phyloP scores from a whole-genome alignment of 1,140 invertebrate genomes.

The Hylyphantes graminicola region DNA sequence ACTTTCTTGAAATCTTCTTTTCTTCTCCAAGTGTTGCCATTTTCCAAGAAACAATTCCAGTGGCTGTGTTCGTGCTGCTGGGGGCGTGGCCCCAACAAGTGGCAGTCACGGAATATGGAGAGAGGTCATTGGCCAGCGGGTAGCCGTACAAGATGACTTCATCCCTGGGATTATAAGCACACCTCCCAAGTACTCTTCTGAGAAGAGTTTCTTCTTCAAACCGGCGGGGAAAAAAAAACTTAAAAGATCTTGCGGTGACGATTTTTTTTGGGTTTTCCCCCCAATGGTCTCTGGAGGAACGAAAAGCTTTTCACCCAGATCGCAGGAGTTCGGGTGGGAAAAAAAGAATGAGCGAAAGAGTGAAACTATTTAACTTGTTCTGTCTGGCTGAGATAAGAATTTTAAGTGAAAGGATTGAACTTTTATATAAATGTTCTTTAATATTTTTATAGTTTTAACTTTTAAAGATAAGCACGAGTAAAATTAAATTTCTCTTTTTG shows the following conservation, averaged over 20 bases:
- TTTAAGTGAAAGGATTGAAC: no score
- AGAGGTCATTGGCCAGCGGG: conserved; percentile 53
- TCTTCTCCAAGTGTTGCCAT: background rate
- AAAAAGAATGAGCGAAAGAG: no score
- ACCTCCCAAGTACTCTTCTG: conserved; percentile 16
- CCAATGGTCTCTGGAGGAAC: background rate
- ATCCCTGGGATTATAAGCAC: conserved; percentile 20
- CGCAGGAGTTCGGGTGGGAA: no score
- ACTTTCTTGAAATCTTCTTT: background rate
- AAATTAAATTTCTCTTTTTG: no score
- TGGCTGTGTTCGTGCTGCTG: conserved; percentile 25
- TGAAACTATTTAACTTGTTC: no score
- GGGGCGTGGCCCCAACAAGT: conserved; percentile 42
- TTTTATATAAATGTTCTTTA: no score
- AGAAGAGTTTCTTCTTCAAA: background rate
- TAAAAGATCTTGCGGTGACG: background rate
- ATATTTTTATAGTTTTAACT: no score
- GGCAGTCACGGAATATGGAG: conserved; percentile 36
- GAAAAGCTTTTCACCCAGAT: no score
- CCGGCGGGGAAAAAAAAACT: no score
- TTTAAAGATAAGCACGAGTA: no score
- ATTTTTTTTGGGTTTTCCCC: background rate
- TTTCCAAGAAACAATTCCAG: conserved; percentile 39
- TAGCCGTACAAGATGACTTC: conserved; percentile 44
- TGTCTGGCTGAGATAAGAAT: no score